Evolutionary conservation across 1,140 invertebrate genomes (phyloP).

Genomic region (Drosophila tani): DNA sequence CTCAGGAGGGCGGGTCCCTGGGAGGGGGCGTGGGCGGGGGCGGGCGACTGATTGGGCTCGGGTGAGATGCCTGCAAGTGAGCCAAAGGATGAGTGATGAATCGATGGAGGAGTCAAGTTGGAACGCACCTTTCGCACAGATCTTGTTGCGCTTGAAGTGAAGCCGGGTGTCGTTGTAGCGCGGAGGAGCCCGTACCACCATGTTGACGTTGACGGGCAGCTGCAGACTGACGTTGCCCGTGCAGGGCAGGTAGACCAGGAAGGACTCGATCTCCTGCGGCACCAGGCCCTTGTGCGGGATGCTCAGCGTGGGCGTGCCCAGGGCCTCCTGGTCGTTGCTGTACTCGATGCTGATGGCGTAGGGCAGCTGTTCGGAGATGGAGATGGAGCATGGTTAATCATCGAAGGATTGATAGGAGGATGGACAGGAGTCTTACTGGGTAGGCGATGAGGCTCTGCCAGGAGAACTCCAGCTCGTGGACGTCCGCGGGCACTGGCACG

Average conservation of each 20-base stretch:
- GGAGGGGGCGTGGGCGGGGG: slow-evolving; percentile 81
- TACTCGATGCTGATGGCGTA: slow-evolving; percentile 92
- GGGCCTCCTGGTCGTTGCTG: slow-evolving; percentile 89
- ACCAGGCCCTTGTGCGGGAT: slow-evolving; percentile 91
- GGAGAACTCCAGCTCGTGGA: slow-evolving; percentile 93
- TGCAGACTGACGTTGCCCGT: slow-evolving; percentile 88
- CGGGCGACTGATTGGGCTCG: slow-evolving; percentile 81
- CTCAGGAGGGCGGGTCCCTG: slow-evolving; percentile 79
- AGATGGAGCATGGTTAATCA: slow-evolving; percentile 36
- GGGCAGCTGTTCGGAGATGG: slow-evolving; percentile 86
- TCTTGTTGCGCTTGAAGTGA: slow-evolving; percentile 93
- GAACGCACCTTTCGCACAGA: slow-evolving; percentile 91
- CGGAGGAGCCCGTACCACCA: slow-evolving; percentile 88
- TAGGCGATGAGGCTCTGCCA: slow-evolving; percentile 92
- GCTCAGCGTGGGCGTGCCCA: slow-evolving; percentile 91
- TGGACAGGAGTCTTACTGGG: slow-evolving; percentile 87
- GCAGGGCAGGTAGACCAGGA: slow-evolving; percentile 91
- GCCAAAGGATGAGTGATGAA: slow-evolving; percentile 22
- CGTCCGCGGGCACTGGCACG: slow-evolving; percentile 92
- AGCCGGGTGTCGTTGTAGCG: slow-evolving; percentile 89
- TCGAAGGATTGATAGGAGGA: slow-evolving; percentile 24
- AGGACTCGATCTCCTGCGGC: slow-evolving; percentile 90
- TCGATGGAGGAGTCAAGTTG: slow-evolving; percentile 3
- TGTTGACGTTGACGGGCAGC: slow-evolving; percentile 93
- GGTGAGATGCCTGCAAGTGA: slow-evolving; percentile 71